phyloP scores from a whole-genome alignment of 2,888 invertebrate genomes.

The Callyntrura sp. region DNA sequence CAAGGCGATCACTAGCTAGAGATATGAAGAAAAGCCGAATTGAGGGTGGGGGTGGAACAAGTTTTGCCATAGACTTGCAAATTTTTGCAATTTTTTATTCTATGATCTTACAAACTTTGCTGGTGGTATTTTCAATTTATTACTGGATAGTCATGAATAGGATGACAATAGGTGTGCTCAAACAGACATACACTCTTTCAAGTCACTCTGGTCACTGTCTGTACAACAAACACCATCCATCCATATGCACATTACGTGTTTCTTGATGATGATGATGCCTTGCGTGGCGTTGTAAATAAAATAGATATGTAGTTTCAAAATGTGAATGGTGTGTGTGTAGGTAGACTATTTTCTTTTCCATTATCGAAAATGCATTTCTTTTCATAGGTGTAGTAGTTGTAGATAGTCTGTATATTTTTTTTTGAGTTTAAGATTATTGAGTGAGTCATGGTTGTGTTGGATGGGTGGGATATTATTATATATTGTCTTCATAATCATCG shows the following conservation, averaged over 20 bases:
- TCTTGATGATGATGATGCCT: no score
- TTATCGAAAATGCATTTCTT: slow-evolving; percentile 7
- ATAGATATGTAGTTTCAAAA: no score
- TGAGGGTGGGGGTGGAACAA: slow-evolving; percentile 81
- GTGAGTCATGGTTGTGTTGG: slow-evolving; percentile 46
- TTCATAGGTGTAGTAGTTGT: no score
- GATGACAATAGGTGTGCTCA: slow-evolving; percentile 65
- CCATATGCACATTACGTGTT: neutral
- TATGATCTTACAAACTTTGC: slow-evolving; percentile 62
- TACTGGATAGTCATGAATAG: slow-evolving; percentile 71
- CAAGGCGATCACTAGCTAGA: slow-evolving; percentile 53
- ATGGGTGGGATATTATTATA: slow-evolving; percentile 64
- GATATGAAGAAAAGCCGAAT: slow-evolving; percentile 72
- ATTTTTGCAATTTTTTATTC: slow-evolving; percentile 78
- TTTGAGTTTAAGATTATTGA: neutral
- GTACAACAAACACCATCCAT: neutral
- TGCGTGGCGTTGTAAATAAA: no score
- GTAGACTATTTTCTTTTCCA: no score
- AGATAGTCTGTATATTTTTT: neutral
- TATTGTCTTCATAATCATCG: slow-evolving; percentile 42
- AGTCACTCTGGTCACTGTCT: neutral
- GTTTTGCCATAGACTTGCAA: slow-evolving; percentile 79
- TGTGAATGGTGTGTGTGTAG: no score
- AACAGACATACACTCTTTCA: no score
- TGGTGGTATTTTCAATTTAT: slow-evolving; percentile 76